Base-by-base conservation (phyloP, 64 coral and sea anemone genomes). In the Pachyseris speciosa region DNA sequence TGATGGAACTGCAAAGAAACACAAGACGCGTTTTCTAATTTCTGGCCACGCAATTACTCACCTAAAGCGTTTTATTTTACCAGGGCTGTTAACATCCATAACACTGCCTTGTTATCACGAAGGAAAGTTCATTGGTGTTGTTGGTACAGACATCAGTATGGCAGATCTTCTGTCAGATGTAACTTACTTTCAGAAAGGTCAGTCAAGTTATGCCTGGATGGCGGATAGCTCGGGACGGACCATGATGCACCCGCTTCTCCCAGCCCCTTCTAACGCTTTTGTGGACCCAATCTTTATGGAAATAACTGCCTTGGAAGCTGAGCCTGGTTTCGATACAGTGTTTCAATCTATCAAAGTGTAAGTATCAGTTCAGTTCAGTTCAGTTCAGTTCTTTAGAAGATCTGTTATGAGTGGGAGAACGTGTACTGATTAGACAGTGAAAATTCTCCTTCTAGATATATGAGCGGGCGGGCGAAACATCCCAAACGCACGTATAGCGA, bases 211-310 rank as follows among this genome's bases (percentile, higher is more conserved):
- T 53, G 91, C 84, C 11, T 93, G 75, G 44, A 65, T 93, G 36
- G 83, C 74, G 32, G 91, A 93, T 17, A 93, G 91, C 24, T 77
- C 71, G 2, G 91, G 91, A 20, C 47, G 83, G 47, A 93, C 83
- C 27, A 93, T 87, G 83, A 87, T 93, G 91, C 91, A 93, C 41
- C 91, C 91, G 26, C 84, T 93, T 45, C 43, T 93, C 22, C 91
- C 91, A 77, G 73, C 57, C 32, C 91, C 91, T 22, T 93, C 91
- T 25, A 36, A 84, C 12, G 83, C 74, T 2, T 78, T 19, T 5
- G 71, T 36, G 0, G 69, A 83, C 15, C 91, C 91, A 2, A 78
- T 93, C n/a, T 93, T 93, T 59, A 25, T 93, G 66, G 91, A 93
- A 61, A 88, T 93, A 7, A 78, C 83, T 22, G 75, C 37, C 24